Base-by-base conservation (phyloP, 2,797 vertebrate genomes). In the Crenuchus spilurus region DNA sequence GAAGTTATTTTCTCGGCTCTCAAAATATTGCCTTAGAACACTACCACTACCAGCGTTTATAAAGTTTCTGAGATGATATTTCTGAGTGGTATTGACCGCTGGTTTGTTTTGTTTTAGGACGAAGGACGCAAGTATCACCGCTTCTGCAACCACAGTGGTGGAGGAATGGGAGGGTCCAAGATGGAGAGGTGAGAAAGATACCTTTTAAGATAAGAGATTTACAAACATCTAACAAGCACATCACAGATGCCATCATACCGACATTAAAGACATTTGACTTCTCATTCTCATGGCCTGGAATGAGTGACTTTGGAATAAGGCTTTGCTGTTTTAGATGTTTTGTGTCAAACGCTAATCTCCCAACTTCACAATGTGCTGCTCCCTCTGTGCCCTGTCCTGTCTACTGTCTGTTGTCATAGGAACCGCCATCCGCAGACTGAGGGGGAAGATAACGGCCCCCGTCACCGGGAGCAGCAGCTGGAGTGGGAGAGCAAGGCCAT, bases 101-200 rank as follows among this genome's bases (percentile, higher is more conserved):
- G 11, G 3, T 54, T 52, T 37, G 33, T 6, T 26, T 72, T 16
- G 30, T 83, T 79, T 37, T 81, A 93, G 91, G 92, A 92, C 20
- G 89, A 92, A 80, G 87, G 88, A 67, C 91, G 84, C 80, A 71
- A 87, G 61, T 90, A 65, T 80, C 90, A 88, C 77, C 87, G 84
- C 63, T 85, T 86, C 80, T 88, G 91, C 84, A 90, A 84, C 80
- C 89, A 87, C 82, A 83, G 87, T 0, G 84, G 84, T 54, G 66
- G 31, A 75, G 89, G 83, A 13, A 84, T 84, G 28, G 82, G 74
- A 10, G 55, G 71, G 58, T 71, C 76, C 41, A 89, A 88, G 83
- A 76, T 81, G 86, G 91, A 92, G 58, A 88, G 90, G 92, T 78
- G 24, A 58, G 62, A 41, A 14, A 26, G 22, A 28, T 48, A 5